Base-by-base conservation (phyloP, 2,113 vertebrate genomes). In the Grus americana region DNA sequence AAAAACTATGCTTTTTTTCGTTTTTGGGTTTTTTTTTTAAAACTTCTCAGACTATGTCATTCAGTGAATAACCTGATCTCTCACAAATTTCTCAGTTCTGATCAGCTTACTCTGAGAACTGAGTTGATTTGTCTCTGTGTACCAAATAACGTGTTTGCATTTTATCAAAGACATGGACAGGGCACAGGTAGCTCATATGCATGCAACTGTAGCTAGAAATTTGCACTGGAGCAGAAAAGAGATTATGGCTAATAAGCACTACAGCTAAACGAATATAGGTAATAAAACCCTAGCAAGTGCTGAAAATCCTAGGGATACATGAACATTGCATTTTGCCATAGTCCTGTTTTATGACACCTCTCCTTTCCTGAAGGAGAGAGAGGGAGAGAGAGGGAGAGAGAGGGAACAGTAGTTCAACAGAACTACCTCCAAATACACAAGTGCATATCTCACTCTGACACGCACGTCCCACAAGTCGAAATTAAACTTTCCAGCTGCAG, bases 131-230 rank as follows among this genome's bases (percentile, higher is more conserved):
- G 24, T 57, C 58, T 82, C 66, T 29, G 29, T 6, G 32, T 40
- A 50, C 24, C 47, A 63, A 40, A 49, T 9, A 67, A 70, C 0
- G 0, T 24, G n/a, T 6, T 54, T 82, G 3, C 23, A 32, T 65
- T 55, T 89, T 68, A 29, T 52, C 54, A 52, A 42, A 71, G 26
- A 22, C 20, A 47, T 3, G 21, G 32, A 50, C 38, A 73, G 58
- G 15, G 8, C 62, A 61, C 24, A n/a, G 67, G 47, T 32, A 50
- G 22, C n/a, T 65, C 27, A 29, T 27, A 40, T 2, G 10, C 13
- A 44, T 46, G 18, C 32, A 49, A 54, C 22, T 21, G 5, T 46
- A 44, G 55, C 9, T 4, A 72, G 58, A 80, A 75, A 55, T 76
- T 61, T 72, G 30, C n/a, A 49, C 29, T 50, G 38, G 22, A 59